Evolutionary conservation across 1,140 invertebrate genomes (phyloP).

Genomic region (Pristionchus pacificus): DNA sequence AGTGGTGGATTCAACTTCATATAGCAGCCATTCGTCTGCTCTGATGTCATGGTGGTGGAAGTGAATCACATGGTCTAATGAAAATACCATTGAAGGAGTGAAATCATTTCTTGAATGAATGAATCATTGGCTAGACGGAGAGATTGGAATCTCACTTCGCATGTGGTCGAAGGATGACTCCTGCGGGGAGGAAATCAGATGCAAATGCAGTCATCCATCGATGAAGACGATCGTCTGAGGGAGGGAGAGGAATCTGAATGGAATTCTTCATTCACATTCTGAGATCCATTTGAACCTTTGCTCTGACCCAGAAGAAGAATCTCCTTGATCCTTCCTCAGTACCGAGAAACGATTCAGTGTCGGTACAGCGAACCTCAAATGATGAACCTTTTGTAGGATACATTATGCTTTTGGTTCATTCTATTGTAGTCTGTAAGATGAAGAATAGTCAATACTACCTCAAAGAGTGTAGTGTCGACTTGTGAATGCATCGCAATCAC

Average conservation of each 20-base stretch:
- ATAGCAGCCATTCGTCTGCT: constrained; percentile 30
- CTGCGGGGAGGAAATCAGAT: constrained; percentile 29
- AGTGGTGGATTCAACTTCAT: constrained; percentile 23
- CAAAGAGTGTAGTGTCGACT: constrained; percentile 6
- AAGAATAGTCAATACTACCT: constrained; percentile 15
- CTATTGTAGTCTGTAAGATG: too few species aligned
- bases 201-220: constrained; percentile 32
- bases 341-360: constrained; percentile 26
- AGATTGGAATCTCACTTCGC: constrained; percentile 3
- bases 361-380: constrained; percentile 25
- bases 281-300: neutral
- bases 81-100: constrained; percentile 26
- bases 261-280: too few species aligned
- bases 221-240: constrained; percentile 19
- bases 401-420: too few species aligned
- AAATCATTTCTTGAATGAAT: constrained; percentile 27
- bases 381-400: neutral
- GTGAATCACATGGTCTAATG: constrained; percentile 36
- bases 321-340: constrained; percentile 4
- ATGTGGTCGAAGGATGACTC: constrained; percentile 25
- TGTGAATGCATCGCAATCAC: neutral
- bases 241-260: neutral
- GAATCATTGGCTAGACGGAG: too few species aligned
- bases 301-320: constrained; percentile 29
- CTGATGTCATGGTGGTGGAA: constrained; percentile 26